phyloP scores from a whole-genome alignment of 2,113 vertebrate genomes.

The Sylvietta virens region DNA sequence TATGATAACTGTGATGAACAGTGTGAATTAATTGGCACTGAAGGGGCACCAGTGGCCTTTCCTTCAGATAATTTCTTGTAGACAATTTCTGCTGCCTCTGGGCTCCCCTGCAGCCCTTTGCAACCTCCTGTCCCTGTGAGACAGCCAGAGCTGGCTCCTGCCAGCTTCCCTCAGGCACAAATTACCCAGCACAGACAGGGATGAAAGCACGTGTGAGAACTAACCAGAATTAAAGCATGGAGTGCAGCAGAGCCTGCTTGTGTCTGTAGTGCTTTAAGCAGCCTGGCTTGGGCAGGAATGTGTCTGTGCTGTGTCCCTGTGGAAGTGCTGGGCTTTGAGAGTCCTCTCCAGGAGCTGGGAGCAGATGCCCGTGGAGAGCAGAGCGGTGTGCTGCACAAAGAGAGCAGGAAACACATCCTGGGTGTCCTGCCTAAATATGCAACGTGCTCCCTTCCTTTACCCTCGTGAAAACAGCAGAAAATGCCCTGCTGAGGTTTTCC shows the following conservation, averaged over 20 bases:
- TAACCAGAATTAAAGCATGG: not conserved
- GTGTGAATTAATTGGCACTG: not conserved
- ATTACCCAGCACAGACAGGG: not conserved
- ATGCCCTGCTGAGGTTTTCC: conserved; percentile 12
- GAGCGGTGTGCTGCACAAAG: not conserved
- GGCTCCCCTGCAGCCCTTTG: not conserved
- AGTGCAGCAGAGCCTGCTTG: not conserved
- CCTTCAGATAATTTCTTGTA: not conserved
- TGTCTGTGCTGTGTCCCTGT: not conserved
- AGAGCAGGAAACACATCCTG: not conserved
- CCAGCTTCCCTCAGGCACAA: not conserved
- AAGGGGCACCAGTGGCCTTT: not conserved
- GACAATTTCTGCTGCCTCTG: not conserved
- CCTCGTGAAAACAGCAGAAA: conserved; percentile 9
- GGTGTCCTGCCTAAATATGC: conserved; percentile 8
- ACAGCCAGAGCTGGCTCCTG: not conserved
- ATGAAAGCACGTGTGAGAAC: not conserved
- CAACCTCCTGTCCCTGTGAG: not conserved
- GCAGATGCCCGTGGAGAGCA: not conserved
- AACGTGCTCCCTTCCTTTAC: not conserved
- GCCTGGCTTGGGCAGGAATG: not conserved
- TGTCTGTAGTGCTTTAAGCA: not conserved
- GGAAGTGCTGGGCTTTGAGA: not conserved
- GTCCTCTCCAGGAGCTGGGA: not conserved
- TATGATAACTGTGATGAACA: not conserved